phyloP scores from a whole-genome alignment of 2,888 invertebrate species.

The Tribolium freemani region DNA sequence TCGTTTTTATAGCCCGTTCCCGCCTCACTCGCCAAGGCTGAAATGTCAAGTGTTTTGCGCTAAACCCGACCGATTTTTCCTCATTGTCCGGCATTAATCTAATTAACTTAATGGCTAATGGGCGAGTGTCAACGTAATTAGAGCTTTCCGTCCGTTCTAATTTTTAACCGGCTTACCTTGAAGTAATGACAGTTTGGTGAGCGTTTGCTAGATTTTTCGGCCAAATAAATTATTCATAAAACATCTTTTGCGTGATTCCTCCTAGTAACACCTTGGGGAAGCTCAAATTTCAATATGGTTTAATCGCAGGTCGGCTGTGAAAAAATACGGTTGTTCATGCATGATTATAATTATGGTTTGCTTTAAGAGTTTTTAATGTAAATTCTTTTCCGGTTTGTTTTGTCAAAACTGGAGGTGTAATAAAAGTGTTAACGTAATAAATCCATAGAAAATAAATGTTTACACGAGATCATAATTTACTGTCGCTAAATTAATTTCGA shows the following conservation, averaged over 20 bases:
- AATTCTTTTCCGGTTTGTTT: constrained; percentile 4
- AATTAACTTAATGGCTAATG: constrained; percentile 22
- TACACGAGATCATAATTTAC: constrained; percentile 45
- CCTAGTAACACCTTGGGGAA: constrained; percentile 16
- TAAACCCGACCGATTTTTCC: constrained; percentile 22
- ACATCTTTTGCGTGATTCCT: constrained; percentile 13
- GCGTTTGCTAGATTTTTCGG: not conserved
- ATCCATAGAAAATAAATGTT: constrained; percentile 47
- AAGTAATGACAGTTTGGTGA: constrained; percentile 20
- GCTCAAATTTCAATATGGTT: not conserved
- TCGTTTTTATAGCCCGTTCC: constrained; percentile 41
- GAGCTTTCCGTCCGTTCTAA: constrained; percentile 14
- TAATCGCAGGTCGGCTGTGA: not conserved
- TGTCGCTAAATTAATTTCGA: constrained; percentile 46
- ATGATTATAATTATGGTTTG: constrained; percentile 2
- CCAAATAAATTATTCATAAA: constrained; percentile 16
- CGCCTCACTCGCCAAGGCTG: constrained; percentile 35
- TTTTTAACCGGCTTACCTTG: constrained; percentile 20
- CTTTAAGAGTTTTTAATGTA: constrained; percentile 6
- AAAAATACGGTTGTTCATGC: not conserved
- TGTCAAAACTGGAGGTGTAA: constrained; percentile 13
- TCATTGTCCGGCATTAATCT: constrained; percentile 12
- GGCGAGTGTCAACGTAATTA: constrained; percentile 22
- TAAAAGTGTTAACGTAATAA: constrained; percentile 42
- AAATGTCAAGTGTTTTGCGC: constrained; percentile 40